A percentile compares a stretch with the other conserved stretches of the same genome.
Conservation (phyloP, 2,888 invertebrate genomes). For the Pelosia muscerda region DNA sequence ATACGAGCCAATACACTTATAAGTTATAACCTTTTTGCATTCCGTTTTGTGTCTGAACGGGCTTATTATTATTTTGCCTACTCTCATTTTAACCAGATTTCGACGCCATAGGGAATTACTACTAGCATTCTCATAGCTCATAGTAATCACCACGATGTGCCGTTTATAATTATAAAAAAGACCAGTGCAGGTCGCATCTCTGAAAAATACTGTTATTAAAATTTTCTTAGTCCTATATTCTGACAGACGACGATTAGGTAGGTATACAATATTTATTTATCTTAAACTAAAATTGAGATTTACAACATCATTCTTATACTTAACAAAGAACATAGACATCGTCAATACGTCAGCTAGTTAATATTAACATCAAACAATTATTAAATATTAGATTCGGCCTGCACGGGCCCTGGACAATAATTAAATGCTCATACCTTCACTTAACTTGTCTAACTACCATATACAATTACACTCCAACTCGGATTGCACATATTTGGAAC, state of each 20-base stretch:
- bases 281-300: slow-evolving; percentile 28
- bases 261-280: slow-evolving; percentile 21
- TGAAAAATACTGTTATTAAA: slow-evolving; percentile 32
- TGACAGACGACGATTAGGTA: slow-evolving; percentile 42
- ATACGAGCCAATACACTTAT: slow-evolving; percentile 37
- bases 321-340: slow-evolving; percentile 28
- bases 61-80: slow-evolving; percentile 49
- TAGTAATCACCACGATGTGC: slow-evolving; percentile 48
- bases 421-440: slow-evolving; percentile 82
- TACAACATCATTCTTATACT: slow-evolving; percentile 28
- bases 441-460: slow-evolving; percentile 83
- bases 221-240: slow-evolving; percentile 31
- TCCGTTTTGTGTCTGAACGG: slow-evolving; percentile 28
- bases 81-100: slow-evolving; percentile 68
- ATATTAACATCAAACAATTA: slow-evolving; percentile 39
- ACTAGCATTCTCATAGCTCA: slow-evolving; percentile 31
- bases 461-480: slow-evolving; percentile 76
- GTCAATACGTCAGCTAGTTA: slow-evolving; percentile 19
- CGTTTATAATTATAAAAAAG: slow-evolving; percentile 53
- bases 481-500: slow-evolving; percentile 80
- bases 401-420: slow-evolving; percentile 70
- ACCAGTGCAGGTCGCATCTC: slow-evolving; percentile 48
- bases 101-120: slow-evolving; percentile 46
- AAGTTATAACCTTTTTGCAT: slow-evolving; percentile 31
- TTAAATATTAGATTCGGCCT: slow-evolving; percentile 64